Base-by-base conservation (phyloP, 1,140 invertebrate species). In the Hormaphis cornu region DNA sequence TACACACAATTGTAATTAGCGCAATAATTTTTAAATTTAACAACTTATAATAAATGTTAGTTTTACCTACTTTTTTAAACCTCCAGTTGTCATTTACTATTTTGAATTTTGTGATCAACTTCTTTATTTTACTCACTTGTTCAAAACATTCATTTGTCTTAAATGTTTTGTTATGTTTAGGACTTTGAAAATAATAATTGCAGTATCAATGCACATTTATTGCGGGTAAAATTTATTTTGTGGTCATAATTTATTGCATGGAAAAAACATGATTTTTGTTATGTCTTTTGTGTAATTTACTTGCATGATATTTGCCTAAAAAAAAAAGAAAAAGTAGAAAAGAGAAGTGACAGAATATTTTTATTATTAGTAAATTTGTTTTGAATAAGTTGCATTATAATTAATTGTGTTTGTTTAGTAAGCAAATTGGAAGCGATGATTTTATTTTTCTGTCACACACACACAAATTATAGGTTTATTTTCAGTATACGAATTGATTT, bases 141-240 rank as follows among this genome's bases (percentile, higher is more conserved):
- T 54, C 30, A 33, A 70, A 20, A n/a, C n/a, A n/a, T n/a, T 69
- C n/a, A 35, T 35, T 56, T 18, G 20, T 56, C 2, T 33, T 54
- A 18, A 20, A 14, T 46, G 59, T 46, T 63, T 48, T 50, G 24
- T 48, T 70, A 18, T 50, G 30, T 70, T 46, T 66, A 66, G 61
- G 61, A 66, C 24, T 48, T 66, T 22, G 61, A 66, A 66, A 66
- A 48, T 66, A n/a, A n/a, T n/a, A 50, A 48, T 50, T 50, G 44
- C 42, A 24, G 61, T 66, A 28, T 63, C 40, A 66, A 66, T 71
- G 18, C 44, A 58, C 58, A 40, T 63, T 63, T 71, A 30, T 33
- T 20, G 14, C 24, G 18, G 46, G 37, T 61, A 50, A 59, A 42
- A 40, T 37, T 46, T 58, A 16, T 40, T 58, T 40, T 40, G 33